Base-by-base conservation (phyloP, 2,113 vertebrate species). In the Notechis scutatus region DNA sequence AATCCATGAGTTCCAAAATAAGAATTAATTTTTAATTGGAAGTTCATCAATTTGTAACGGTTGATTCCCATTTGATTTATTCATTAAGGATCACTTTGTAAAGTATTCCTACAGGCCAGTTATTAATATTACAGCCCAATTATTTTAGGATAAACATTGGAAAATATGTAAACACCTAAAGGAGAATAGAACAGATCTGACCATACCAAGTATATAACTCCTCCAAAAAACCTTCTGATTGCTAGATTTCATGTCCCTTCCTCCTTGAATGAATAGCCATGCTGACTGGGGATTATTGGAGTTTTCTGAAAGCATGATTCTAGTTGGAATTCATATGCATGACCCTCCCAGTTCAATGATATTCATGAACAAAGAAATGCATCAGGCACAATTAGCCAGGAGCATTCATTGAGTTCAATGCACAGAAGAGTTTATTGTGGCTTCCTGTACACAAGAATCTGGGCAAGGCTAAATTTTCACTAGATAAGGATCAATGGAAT, bases 11-110 rank as follows among this genome's bases (percentile, higher is more conserved):
- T n/a, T 87, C 47, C 23, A 61, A 50, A 64, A 64, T 29, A 61
- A 47, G 42, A 8, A 92, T 92, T 87, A 92, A 92, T 92, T 50
- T 92, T 92, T 92, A 92, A 92, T 92, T 26, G 52, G n/a, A 34
- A 64, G 21, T 52, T 92, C 91, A 92, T 92, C 47, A 64, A 87
- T 92, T 23, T 92, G 56, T 87, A 92, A 87, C 34, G 20, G 56
- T 54, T 92, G 91, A 87, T 64, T 39, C 56, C 56, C 85, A 52
- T 87, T 92, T 64, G 87, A 52, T 52, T 2, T 52, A 21, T 34
- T 92, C 21, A 15, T 92, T 64, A 64, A 87, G 50, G 87, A 61
- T 64, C 91, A 18, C 3, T 87, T 50, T 92, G 56, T 34, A 57
- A 61, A 61, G 56, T 61, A 26, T 85, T 55, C 23, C 69, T 54